A percentile compares a stretch with the other conserved stretches of the same genome.
Evolutionary conservation across 2,888 invertebrate genomes (phyloP).

Genomic region (Drosophila fulvimacula): DNA sequence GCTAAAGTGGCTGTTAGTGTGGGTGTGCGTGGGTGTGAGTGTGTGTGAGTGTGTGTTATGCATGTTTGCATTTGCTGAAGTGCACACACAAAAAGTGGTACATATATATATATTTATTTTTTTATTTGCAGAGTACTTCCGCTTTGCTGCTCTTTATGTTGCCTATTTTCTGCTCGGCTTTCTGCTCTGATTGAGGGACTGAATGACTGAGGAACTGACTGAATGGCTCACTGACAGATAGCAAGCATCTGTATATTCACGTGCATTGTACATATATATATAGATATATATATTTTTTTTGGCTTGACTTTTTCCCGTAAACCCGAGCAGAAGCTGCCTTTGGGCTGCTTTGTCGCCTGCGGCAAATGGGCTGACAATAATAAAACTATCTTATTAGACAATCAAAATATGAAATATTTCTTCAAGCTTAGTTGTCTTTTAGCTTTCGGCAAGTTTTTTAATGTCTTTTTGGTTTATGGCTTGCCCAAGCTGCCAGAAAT

Average conservation of each 20-base stretch:
- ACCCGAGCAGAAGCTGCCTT: conserved; percentile 10
- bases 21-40: background rate
- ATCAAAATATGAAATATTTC: conserved; percentile 4
- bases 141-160: conserved; percentile 51
- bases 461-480: background rate
- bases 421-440: background rate
- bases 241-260: conserved; percentile 17
- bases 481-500: background rate
- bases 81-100: conserved; percentile 19
- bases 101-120: background rate
- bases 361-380: background rate
- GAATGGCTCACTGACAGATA: conserved; percentile 5
- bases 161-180: conserved; percentile 43
- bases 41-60: conserved; percentile 7
- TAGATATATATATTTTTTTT: conserved; percentile 1
- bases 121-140: conserved; percentile 55
- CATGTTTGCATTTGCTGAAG: conserved; percentile 18
- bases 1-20: background rate
- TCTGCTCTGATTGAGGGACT: conserved; percentile 5
- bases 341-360: background rate
- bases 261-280: background rate
- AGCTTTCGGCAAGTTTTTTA: conserved; percentile 4
- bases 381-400: conserved; percentile 1
- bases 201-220: background rate
- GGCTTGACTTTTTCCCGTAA: conserved; percentile 25